phyloP scores from a whole-genome alignment of 2,797 vertebrate species.

The Tapera naevia region DNA sequence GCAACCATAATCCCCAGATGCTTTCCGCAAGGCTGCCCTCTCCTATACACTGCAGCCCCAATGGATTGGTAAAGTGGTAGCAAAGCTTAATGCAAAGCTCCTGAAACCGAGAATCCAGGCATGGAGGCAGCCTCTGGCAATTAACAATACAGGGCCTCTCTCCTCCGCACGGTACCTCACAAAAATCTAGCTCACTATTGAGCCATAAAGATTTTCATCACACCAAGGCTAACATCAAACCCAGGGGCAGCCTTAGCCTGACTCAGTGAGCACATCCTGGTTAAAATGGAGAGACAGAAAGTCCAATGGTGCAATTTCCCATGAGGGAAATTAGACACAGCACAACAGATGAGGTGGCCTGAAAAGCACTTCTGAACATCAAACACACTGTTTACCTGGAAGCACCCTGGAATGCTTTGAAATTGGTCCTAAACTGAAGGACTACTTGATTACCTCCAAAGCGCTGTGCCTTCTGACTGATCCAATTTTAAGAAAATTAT shows the following conservation, averaged over 20 bases:
- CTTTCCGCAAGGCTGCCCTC: too few relatives aligned
- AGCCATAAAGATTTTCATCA: background rate
- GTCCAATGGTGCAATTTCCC: background rate
- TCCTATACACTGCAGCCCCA: fast-evolving
- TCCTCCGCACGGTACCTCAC: background rate
- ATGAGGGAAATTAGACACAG: background rate
- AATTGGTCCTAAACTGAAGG: background rate
- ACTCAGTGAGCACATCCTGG: background rate
- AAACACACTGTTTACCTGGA: background rate
- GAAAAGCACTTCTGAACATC: background rate
- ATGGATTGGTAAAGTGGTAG: background rate
- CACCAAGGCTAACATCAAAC: background rate
- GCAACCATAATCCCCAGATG: too few relatives aligned
- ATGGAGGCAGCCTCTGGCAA: background rate
- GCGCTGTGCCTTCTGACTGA: background rate
- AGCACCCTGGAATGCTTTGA: background rate
- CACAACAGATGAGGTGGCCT: background rate
- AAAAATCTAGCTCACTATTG: background rate
- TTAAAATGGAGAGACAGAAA: background rate
- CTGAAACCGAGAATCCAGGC: background rate
- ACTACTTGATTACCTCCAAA: background rate
- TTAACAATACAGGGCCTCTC: background rate
- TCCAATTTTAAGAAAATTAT: background rate
- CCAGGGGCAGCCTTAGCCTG: background rate
- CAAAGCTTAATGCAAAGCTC: background rate